A percentile compares a stretch with the other conserved stretches of the same genome.
phyloP scores from a whole-genome alignment of 2,888 invertebrate species.

The Lepidocyrtinus sp. region DNA sequence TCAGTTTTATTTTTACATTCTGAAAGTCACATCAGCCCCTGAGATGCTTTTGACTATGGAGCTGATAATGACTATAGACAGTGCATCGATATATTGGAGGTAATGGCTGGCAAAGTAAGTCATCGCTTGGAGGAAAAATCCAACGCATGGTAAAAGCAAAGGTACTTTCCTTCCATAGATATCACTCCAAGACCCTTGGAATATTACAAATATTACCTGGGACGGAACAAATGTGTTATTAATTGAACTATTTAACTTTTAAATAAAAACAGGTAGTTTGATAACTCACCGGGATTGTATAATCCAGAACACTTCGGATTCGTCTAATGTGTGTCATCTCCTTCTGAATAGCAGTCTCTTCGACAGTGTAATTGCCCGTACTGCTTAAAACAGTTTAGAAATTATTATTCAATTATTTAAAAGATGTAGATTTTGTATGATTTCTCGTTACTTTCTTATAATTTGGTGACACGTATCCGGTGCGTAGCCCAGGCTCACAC shows the following conservation, averaged over 20 bases:
- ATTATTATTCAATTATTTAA: not conserved
- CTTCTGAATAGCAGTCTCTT: constrained; percentile 58
- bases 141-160: constrained; percentile 60
- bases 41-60: constrained; percentile 34
- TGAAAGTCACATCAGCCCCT: constrained; percentile 6
- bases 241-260: no score
- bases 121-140: constrained; percentile 34
- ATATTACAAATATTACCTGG: constrained; percentile 67
- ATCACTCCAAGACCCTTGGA: constrained; percentile 69
- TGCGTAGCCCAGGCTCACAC: constrained; percentile 50
- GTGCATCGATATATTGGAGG: constrained; percentile 36
- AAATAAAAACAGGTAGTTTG: no score
- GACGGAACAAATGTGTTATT: no score
- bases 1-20: not conserved
- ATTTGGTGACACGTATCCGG: constrained; percentile 53
- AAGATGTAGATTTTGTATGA: not conserved
- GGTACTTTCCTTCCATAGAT: constrained; percentile 68
- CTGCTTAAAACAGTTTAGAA: constrained; percentile 22
- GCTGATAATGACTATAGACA: constrained; percentile 31
- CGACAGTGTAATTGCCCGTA: constrained; percentile 36
- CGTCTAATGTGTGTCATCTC: constrained; percentile 52
- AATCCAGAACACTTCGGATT: constrained; percentile 64
- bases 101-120: constrained; percentile 1
- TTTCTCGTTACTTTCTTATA: constrained; percentile 41
- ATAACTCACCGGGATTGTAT: constrained; percentile 19